Conservation (phyloP, 2,113 vertebrate genomes). For the Morone chrysops region DNA sequence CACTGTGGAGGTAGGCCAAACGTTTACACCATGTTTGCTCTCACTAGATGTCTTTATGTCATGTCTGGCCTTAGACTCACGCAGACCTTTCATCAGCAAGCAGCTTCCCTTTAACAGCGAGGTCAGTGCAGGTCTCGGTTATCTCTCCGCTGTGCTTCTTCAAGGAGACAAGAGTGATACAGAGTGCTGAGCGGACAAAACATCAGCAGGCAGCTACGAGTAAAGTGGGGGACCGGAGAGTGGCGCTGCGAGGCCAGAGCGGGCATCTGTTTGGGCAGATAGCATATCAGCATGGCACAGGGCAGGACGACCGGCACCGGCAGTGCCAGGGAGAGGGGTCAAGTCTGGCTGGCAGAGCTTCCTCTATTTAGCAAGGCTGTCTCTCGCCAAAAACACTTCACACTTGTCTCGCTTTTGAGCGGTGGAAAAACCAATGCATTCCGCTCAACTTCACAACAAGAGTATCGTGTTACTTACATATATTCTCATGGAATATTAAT, state of each 20-base stretch:
- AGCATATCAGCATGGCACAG: conserved; percentile 72
- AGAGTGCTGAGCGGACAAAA: conserved; percentile 47
- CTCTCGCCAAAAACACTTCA: conserved; percentile 56
- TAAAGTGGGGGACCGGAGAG: conserved; percentile 34
- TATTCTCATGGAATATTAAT: conserved; percentile 49
- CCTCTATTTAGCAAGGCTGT: conserved; percentile 46
- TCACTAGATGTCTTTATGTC: conserved; percentile 44
- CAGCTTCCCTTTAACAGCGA: conserved; percentile 21
- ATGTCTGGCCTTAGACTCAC: conserved; percentile 3
- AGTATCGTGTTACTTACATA: conserved; percentile 16
- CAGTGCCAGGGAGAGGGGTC: conserved; percentile 63
- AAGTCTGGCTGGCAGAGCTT: conserved; percentile 59
- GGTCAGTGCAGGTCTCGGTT: conserved; percentile 27
- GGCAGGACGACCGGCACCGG: conserved; percentile 38
- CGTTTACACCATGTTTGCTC: conserved; percentile 28
- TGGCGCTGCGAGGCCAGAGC: conserved; percentile 34
- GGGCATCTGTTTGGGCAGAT: conserved; percentile 77
- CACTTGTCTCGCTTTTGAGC: conserved; percentile 32
- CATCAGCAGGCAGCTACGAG: conserved; percentile 64
- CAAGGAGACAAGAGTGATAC: conserved; percentile 46
- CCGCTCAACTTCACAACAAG: conserved; percentile 40
- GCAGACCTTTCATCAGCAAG: conserved; percentile 26
- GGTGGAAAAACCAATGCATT: background rate
- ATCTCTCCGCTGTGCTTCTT: conserved; percentile 35
- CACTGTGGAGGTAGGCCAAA: conserved; percentile 82